A percentile compares a stretch with the other conserved stretches of the same genome.
phyloP scores from a whole-genome alignment of 2,113 vertebrate species.

The Nothocercus nigrocapillus region DNA sequence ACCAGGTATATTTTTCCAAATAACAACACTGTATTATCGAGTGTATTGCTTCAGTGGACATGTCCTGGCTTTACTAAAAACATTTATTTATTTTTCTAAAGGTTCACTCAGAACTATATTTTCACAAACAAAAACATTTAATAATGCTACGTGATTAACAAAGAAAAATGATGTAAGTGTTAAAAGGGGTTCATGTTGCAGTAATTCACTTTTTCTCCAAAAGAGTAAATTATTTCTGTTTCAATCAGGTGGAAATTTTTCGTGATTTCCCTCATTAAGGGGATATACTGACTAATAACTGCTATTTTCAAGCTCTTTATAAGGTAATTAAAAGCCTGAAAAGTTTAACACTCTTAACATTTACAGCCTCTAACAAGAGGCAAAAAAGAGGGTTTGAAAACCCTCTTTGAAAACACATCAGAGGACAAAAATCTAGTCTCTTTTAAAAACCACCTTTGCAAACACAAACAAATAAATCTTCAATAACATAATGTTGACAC shows the following conservation, averaged over 20 bases:
- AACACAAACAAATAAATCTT: neutral
- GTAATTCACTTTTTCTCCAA: neutral
- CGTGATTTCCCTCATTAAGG: neutral
- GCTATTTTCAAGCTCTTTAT: neutral
- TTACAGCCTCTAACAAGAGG: neutral
- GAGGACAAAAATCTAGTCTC: neutral
- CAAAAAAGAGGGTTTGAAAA: neutral
- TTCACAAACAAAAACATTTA: neutral
- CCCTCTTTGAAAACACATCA: neutral
- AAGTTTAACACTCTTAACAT: neutral
- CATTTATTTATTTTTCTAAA: neutral
- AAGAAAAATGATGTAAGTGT: neutral
- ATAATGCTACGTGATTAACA: neutral
- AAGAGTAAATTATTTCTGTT: slow-evolving; percentile 12
- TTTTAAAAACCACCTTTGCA: neutral
- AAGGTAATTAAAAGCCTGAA: neutral
- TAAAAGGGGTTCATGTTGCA: neutral
- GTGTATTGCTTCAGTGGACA: neutral
- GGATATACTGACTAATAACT: slow-evolving; percentile 19
- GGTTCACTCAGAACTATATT: neutral
- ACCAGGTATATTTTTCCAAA: neutral
- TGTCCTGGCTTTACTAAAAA: neutral
- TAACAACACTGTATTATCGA: neutral
- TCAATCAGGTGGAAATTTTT: neutral
- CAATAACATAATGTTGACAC: neutral